Conservation (phyloP, 2,888 invertebrate species). For the Andrena fulva region DNA sequence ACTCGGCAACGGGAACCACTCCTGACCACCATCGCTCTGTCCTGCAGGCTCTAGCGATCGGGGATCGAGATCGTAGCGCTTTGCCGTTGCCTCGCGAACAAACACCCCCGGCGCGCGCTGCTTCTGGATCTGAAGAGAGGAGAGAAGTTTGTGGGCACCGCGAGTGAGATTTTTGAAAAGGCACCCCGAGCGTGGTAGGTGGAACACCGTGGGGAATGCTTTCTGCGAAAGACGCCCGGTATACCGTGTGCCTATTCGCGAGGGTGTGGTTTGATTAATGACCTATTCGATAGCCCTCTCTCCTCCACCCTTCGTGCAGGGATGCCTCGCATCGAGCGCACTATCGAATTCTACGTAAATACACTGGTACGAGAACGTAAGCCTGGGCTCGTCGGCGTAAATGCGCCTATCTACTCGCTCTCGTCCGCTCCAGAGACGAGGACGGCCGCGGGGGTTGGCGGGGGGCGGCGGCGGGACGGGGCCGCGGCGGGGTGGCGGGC, state of each 20-base stretch:
- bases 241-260: constrained; percentile 78
- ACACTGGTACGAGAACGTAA: constrained; percentile 75
- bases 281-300: constrained; percentile 80
- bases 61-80: neutral
- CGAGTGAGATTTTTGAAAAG: neutral
- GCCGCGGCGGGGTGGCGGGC: no score
- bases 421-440: constrained; percentile 41
- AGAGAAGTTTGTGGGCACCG: neutral
- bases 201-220: constrained; percentile 10
- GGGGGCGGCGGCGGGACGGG: neutral
- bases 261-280: constrained; percentile 85
- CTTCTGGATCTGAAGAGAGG: neutral
- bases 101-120: neutral
- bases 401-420: constrained; percentile 53
- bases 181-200: neutral
- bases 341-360: constrained; percentile 82
- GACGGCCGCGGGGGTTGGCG: neutral
- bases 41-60: neutral
- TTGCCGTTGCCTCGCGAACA: no score
- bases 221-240: constrained; percentile 76
- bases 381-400: constrained; percentile 63
- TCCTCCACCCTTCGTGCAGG: constrained; percentile 71
- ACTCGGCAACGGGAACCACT: constrained; percentile 7
- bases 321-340: constrained; percentile 78
- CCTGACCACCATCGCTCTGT: neutral